A percentile compares a stretch with the other conserved stretches of the same genome.
Evolutionary conservation across 2,888 invertebrate species (phyloP).

Genomic region (Halictus quadricinctus): DNA sequence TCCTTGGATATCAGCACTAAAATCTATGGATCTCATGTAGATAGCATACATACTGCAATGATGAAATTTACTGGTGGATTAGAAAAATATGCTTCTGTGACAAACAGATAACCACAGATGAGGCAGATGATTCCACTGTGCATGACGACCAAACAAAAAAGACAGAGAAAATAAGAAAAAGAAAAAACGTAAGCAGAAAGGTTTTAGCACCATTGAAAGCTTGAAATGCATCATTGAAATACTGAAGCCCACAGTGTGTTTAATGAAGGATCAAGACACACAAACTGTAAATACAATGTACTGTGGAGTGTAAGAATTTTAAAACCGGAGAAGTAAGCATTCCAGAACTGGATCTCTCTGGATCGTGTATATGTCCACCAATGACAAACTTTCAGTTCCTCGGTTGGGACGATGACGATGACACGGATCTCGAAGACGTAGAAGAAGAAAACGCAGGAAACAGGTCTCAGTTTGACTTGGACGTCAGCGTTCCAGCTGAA

Average conservation of each 20-base stretch:
- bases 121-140: conserved; percentile 23
- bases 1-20: conserved; percentile 94
- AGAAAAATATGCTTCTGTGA: not conserved
- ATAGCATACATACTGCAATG: conserved; percentile 91
- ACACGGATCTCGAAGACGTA: too few species aligned
- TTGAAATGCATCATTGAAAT: conserved; percentile 67
- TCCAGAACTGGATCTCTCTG: conserved; percentile 70
- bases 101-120: conserved; percentile 47
- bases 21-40: conserved; percentile 94
- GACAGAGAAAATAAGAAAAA: conserved; percentile 62
- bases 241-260: conserved; percentile 59
- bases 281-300: conserved; percentile 74
- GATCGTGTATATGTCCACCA: conserved; percentile 84
- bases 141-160: not conserved
- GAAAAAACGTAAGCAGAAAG: conserved; percentile 40
- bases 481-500: too few species aligned
- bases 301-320: conserved; percentile 26
- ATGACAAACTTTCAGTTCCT: not conserved
- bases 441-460: too few species aligned
- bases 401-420: too few species aligned
- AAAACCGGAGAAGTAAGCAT: conserved; percentile 33
- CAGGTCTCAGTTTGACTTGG: too few species aligned
- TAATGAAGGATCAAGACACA: conserved; percentile 63
- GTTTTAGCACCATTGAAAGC: conserved; percentile 63
- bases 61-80: conserved; percentile 85